Conservation (phyloP, 2,113 vertebrate species). For the Azemiops feae region DNA sequence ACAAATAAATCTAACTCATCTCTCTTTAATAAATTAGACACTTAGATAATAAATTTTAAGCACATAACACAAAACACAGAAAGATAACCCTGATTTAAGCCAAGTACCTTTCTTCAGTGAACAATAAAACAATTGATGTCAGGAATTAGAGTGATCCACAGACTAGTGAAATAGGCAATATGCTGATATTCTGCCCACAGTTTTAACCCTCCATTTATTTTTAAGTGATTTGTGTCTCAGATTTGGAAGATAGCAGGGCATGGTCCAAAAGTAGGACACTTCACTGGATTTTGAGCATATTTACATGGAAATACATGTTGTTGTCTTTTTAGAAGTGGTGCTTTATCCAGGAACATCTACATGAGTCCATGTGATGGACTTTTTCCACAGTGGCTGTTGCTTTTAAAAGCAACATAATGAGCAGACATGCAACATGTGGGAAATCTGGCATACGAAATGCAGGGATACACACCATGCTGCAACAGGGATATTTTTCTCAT, state of each 20-base stretch:
- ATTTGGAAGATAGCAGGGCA: neutral
- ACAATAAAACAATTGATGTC: neutral
- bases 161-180: neutral
- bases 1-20: neutral
- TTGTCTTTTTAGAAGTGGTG: neutral
- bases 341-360: neutral
- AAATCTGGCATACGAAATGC: neutral
- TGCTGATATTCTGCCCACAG: too few species aligned
- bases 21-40: neutral
- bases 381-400: neutral
- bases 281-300: neutral
- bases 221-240: neutral
- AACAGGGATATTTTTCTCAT: neutral
- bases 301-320: neutral
- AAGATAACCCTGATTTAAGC: neutral
- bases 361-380: neutral
- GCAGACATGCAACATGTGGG: neutral
- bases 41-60: neutral
- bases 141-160: neutral
- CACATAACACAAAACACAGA: neutral
- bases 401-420: neutral
- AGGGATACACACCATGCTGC: neutral
- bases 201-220: neutral
- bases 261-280: neutral
- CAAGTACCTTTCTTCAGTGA: neutral